Base-by-base conservation (phyloP, 2,888 invertebrate genomes). In the Oligia strigilis region DNA sequence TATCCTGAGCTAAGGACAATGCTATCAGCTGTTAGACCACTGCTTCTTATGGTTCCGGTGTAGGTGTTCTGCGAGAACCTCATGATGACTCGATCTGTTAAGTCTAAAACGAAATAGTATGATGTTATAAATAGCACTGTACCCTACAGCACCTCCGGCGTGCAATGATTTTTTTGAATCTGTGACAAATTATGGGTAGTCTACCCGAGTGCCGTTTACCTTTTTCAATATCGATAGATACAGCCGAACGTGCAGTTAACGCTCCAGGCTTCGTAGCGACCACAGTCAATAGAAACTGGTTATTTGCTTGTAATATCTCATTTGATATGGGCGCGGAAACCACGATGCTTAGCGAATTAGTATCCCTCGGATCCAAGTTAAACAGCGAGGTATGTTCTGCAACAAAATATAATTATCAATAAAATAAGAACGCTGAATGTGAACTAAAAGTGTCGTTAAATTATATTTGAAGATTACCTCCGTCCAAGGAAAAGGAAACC, bases 41-140 rank as follows among this genome's bases (percentile, higher is more conserved):
- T 88, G 60, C 92, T 84, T 75, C 93, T 90, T 62, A 95, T 78
- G 8, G 82, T 78, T 14, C 94, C 95, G n/a, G 87, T 84, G 82
- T 95, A 96, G 40, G 91, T 92, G 72, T 91, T 93, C 85, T 92
- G 91, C 17, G 93, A 85, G 90, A 96, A 96, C 66, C 83, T 90
- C 92, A 96, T 89, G 62, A 92, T 65, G 5, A 88, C 84, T 52
- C 60, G 80, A 71, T 78, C 78, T 23, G 72, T 52, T 52, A 62
- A 19, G 23, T 78, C 78, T 78, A 8, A 29, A 78, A 78, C 17
- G 40, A 40, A 36, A 43, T 19, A 19, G 4, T 36, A 71, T 43
- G 1, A 77, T 19, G 17, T 71, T 17, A 49, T 23, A 14, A 49
- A 29, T 36, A 52, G 2, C 36, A 14, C 13, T 36, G 13, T 29